Evolutionary conservation across 2,113 vertebrate genomes (phyloP), one percentile per base, ranked within the genome.

Genomic region (Rhabdomys dilectus): DNA sequence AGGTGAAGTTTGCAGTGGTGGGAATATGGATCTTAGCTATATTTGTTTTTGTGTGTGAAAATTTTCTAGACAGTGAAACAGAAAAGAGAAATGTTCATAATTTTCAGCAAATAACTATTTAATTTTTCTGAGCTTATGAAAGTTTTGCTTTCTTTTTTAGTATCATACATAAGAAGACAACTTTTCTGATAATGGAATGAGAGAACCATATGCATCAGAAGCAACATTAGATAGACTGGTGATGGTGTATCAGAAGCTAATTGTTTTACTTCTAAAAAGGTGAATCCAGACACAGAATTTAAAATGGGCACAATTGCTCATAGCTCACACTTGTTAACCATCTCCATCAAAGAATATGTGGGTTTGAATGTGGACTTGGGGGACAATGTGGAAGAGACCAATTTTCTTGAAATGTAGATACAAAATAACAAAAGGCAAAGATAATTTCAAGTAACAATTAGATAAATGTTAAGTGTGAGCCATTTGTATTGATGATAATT

Each of bases 291-390:
- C 0, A 36, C 16, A 56, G 4, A 75, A 12, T 64, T 92, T 70
- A 17, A 77, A 93, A 75, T 80, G 1, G 76, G 0, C 11, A 72
- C 3, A 13, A 1, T 26, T 62, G 29, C 5, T 64, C 15, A 91
- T n/a, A 92, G 66, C 13, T 16, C 11, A 56, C n/a, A 62, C 16
- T 8, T 95, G 77, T 92, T 56, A 97, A 97, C 22, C 21, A 11
- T 70, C 51, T 70, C 6, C 6, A n/a, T 36, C 4, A 26, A n/a
- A 88, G 19, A n/a, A 72, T 70, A n/a, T 53, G 4, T 95, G 75
- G 2, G 42, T 2, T 70, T 75, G 2, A 1, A 88, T 90, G 31
- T 24, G n/a, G 3, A 64, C 91, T 89, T 66, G 4, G 11, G 2
- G 11, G 36, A 4, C 76, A 81, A 24, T 64, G 5, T 88, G 3